Percentiles rank a stretch among this genome's conserved stretches.
phyloP scores from a whole-genome alignment of 2,797 vertebrate species.

The Pangasius macronema region DNA sequence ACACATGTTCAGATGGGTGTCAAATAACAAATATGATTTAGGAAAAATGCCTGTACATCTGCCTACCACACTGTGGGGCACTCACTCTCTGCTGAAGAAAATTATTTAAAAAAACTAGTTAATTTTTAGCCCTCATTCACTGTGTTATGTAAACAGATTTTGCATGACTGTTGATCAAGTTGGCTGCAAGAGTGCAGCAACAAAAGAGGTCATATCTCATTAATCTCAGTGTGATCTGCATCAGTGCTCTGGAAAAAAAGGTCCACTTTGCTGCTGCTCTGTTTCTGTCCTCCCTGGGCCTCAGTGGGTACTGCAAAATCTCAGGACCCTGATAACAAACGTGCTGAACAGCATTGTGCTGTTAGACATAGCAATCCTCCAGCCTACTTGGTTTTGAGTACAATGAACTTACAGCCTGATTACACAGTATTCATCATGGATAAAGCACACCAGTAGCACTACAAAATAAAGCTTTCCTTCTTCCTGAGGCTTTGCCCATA shows the following conservation, averaged over 20 bases:
- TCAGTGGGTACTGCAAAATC: background rate
- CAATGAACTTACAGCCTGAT: background rate
- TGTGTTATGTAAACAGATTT: constrained; percentile 45
- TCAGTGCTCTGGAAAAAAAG: constrained; percentile 62
- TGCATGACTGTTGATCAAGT: constrained; percentile 22
- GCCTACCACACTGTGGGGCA: constrained; percentile 1
- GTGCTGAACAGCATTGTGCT: background rate
- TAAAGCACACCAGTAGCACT: background rate
- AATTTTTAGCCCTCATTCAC: constrained; percentile 28
- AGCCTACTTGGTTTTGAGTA: background rate
- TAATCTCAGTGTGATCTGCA: constrained; percentile 57
- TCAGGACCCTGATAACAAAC: constrained; percentile 4
- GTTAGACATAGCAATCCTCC: background rate
- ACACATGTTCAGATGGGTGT: background rate
- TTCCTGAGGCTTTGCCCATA: background rate
- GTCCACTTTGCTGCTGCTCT: background rate
- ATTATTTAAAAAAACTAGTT: background rate
- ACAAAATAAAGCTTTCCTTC: background rate
- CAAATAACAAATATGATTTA: background rate
- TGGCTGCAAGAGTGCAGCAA: constrained; percentile 53
- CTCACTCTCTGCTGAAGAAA: background rate
- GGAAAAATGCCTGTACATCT: background rate
- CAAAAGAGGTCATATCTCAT: constrained; percentile 68
- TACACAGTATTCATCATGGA: background rate
- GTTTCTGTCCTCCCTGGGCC: background rate